Base-by-base conservation (phyloP, 1,140 invertebrate species). In the Cherax destructor region DNA sequence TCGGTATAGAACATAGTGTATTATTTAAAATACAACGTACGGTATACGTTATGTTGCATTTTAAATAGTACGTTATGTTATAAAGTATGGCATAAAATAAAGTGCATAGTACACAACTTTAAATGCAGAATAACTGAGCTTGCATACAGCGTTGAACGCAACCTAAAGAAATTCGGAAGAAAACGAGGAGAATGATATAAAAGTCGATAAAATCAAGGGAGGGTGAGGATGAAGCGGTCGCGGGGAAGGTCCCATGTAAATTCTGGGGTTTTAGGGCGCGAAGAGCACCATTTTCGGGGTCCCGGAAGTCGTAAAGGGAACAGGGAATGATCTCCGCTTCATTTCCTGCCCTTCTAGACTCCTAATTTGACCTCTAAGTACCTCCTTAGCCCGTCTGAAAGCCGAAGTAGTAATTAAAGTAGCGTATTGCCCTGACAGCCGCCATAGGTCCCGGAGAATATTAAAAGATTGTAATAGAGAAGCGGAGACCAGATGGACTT, bases 221-320 rank as follows among this genome's bases (percentile, higher is more conserved):
- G 65, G 65, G 21, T 21, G 65, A 59, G 65, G 21, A 5, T 5
- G 30, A 13, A 69, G 65, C 65, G 13, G 65, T 69, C 65, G 13
- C 13, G 21, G 18, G 18, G 65, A 13, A 69, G 21, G 13, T 69
- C 21, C 13, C 5, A 69, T 69, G 65, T 69, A 69, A 69, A 69
- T 69, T 69, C 21, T 21, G 18, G 30, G 65, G 65, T 69, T 69
- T 69, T 69, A 69, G 65, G 13, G 21, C 13, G 65, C 65, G 65
- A 69, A 18, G 65, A 69, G 18, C 13, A 69, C 65, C 65, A 69
- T 69, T 69, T 18, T 18, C 30, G 30, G 5, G 65, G 21, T 11
- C 65, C 65, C 65, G 65, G 65, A 69, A 69, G 65, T 69, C 65
- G 65, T 69, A 69, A 69, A 69, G 65, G 65, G 65, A 69, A 21